Evolutionary conservation across 2,797 vertebrate species (phyloP).

Genomic region (Enteromius fasciolatus): DNA sequence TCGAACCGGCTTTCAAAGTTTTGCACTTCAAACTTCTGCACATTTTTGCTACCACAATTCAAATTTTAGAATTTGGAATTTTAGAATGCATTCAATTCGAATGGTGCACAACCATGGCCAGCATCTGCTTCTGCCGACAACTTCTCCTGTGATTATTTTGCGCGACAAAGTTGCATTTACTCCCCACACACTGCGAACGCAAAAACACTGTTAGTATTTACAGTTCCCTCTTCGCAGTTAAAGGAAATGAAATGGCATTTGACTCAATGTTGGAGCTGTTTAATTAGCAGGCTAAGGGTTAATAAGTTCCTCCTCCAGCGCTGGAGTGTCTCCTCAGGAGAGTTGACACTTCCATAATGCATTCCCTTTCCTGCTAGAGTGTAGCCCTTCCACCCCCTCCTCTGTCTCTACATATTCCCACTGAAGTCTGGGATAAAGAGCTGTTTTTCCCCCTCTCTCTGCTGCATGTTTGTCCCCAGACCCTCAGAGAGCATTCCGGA

Average conservation of each 20-base stretch:
- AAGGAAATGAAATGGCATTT: constrained; percentile 70
- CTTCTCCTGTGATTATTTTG: constrained; percentile 46
- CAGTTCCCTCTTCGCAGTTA: constrained; percentile 56
- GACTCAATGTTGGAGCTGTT: constrained; percentile 65
- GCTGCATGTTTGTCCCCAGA: constrained; percentile 76
- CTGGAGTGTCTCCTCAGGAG: constrained; percentile 64
- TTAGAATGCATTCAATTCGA: background rate
- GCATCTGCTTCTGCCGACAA: constrained; percentile 35
- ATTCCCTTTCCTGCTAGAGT: constrained; percentile 65
- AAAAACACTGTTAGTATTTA: constrained; percentile 51
- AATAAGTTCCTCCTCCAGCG: constrained; percentile 70
- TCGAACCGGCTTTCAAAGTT: background rate
- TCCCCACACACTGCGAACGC: background rate
- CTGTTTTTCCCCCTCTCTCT: constrained; percentile 70
- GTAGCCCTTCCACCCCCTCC: constrained; percentile 55
- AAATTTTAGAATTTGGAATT: background rate
- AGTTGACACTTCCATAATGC: constrained; percentile 67
- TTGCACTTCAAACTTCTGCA: background rate
- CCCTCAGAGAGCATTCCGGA: constrained; percentile 69
- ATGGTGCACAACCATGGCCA: constrained; percentile 18
- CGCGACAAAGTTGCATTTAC: constrained; percentile 34
- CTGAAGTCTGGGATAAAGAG: constrained; percentile 81
- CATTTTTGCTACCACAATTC: background rate
- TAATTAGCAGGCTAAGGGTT: constrained; percentile 75
- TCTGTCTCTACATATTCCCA: constrained; percentile 74